Base-by-base conservation (phyloP, 2,113 vertebrate species). In the Nesogale talazaci region DNA sequence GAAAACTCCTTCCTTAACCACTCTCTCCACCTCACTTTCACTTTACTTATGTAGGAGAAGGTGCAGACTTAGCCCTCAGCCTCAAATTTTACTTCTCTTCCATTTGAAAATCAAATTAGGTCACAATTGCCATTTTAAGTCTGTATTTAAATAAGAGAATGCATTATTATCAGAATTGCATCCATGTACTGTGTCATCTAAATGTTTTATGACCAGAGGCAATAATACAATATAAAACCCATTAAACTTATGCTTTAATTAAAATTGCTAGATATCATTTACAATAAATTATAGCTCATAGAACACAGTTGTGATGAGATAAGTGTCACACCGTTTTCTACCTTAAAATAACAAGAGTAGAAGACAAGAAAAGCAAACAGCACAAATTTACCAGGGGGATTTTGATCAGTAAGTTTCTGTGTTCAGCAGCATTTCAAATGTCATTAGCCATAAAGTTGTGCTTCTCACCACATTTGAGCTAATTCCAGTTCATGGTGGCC, bases 161-260 rank as follows among this genome's bases (percentile, higher is more conserved):
- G 29, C 2, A 72, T 14, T 31, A 5, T 1, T 77, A 70, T 87
- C 19, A 76, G 61, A 94, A 86, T 91, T 72, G 85, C 52, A 93
- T n/a, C 92, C n/a, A 36, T 83, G 12, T 86, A 17, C 9, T 83
- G 46, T 6, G 83, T 23, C 46, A 65, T 63, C 29, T 82, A 74
- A 84, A 38, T n/a, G 29, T 95, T 94, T 89, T n/a, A 83, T 86
- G 52, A 67, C 6, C 17, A 59, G 29, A 31, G 34, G 22, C 77
- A 38, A 29, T 22, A 75, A 87, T 6, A 93, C 20, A 82, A 63
- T 59, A 46, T 17, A 75, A 11, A 11, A 89, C 36, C 40, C 29
- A 69, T 88, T 92, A 57, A 94, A 52, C 2, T 74, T 83, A 6
- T 63, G 40, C 78, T 93, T 77, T 89, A 77, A 91, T 59, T 93